phyloP scores from a whole-genome alignment of 2,888 invertebrate species.

The Nephrotoma flavescens region DNA sequence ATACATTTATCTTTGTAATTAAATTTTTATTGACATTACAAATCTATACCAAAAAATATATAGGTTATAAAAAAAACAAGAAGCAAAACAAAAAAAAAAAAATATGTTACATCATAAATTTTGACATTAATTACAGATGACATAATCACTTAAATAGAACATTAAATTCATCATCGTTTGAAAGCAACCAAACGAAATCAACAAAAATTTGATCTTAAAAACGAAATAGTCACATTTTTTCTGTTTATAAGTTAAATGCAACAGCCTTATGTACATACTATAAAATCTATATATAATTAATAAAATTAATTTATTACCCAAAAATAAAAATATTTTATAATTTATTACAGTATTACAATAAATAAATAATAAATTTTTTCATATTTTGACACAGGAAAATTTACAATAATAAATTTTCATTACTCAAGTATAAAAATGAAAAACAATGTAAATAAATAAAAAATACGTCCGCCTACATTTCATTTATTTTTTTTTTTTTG shows the following conservation, averaged over 20 bases:
- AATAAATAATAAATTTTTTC: background rate
- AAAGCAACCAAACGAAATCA: background rate
- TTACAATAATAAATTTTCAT: background rate
- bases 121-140: background rate
- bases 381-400: background rate
- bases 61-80: background rate
- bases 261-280: background rate
- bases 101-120: background rate
- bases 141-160: background rate
- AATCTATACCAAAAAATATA: background rate
- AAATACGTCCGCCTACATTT: background rate
- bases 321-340: background rate
- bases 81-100: background rate
- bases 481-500: background rate
- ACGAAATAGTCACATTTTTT: background rate
- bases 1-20: background rate
- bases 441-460: background rate
- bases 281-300: background rate
- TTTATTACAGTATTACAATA: background rate
- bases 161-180: background rate
- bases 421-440: background rate
- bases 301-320: background rate
- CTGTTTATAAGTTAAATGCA: background rate
- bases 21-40: background rate
- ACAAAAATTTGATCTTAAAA: background rate